phyloP scores from a whole-genome alignment of 2,113 vertebrate genomes.

The Shinisaurus crocodilurus region DNA sequence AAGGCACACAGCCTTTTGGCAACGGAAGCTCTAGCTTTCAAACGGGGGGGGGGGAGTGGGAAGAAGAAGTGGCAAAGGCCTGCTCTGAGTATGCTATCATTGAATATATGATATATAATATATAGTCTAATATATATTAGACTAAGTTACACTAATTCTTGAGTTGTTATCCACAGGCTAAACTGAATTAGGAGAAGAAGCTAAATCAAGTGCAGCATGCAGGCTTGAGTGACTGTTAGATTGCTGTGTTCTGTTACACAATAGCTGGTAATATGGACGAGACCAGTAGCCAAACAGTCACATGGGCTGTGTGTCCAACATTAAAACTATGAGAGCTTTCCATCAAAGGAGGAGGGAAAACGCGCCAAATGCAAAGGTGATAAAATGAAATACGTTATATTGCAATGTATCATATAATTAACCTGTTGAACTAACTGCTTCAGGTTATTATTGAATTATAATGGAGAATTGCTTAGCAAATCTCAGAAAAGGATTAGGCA shows the following conservation, averaged over 20 bases:
- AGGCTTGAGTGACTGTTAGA: background rate
- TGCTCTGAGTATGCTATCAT: no score
- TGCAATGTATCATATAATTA: constrained; percentile 66
- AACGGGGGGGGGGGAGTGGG: no score
- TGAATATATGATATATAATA: background rate
- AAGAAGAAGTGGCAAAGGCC: no score
- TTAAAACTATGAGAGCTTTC: constrained; percentile 50
- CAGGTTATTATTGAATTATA: constrained; percentile 65
- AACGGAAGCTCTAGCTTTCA: no score
- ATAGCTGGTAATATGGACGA: constrained; percentile 31
- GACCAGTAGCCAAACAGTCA: constrained; percentile 42
- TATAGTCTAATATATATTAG: background rate
- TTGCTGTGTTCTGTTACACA: background rate
- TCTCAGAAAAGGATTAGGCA: constrained; percentile 63
- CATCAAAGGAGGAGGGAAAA: constrained; percentile 23
- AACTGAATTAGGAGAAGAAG: background rate
- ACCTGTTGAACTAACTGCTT: constrained; percentile 67
- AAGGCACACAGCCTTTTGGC: no score
- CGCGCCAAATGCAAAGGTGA: constrained; percentile 47
- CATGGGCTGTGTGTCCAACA: constrained; percentile 35
- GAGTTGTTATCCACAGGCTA: background rate
- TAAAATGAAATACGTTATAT: constrained; percentile 63
- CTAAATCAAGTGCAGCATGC: background rate
- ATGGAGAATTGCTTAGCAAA: constrained; percentile 62
- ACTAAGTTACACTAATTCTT: background rate